These are phyloP conservation scores for Serranus cabrilla DNA, from an alignment of 2,797 vertebrate genomes.

Conservation along the genomic window DNA sequence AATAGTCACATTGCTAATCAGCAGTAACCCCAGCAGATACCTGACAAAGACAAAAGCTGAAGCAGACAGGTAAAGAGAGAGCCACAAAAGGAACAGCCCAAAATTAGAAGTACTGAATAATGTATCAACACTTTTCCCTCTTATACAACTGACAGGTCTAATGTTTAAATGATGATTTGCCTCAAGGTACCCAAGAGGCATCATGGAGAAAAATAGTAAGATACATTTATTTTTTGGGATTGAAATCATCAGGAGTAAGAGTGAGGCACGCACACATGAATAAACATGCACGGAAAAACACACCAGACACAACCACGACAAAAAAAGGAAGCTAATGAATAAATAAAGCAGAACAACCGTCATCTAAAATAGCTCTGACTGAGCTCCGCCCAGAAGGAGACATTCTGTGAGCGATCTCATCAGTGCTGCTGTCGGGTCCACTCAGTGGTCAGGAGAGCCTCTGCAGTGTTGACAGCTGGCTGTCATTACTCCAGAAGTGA, in stretches of 20 bases:
- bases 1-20: not conserved
- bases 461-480: constrained; percentile 66
- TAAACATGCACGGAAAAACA: not conserved
- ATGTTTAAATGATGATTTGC: constrained; percentile 80
- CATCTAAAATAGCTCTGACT: constrained; percentile 52
- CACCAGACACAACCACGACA: constrained; percentile 11
- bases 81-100: constrained; percentile 38
- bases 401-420: constrained; percentile 62
- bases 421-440: constrained; percentile 55
- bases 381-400: constrained; percentile 32
- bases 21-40: constrained; percentile 1
- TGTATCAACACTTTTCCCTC: constrained; percentile 53
- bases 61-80: constrained; percentile 48
- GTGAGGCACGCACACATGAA: not conserved
- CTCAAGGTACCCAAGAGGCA: constrained; percentile 60
- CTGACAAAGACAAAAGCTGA: constrained; percentile 24
- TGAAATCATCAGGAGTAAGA: constrained; percentile 15
- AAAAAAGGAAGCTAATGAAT: constrained; percentile 56
- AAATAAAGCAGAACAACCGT: constrained; percentile 56
- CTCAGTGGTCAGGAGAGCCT: constrained; percentile 51
- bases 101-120: constrained; percentile 78
- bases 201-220: constrained; percentile 40
- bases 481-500: constrained; percentile 57
- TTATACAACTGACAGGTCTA: constrained; percentile 71
- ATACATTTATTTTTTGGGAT: constrained; percentile 27